Evolutionary conservation across 37 sponge, comb jelly and placozoan genomes (phyloP).

Genomic region (Bolinopsis microptera): DNA sequence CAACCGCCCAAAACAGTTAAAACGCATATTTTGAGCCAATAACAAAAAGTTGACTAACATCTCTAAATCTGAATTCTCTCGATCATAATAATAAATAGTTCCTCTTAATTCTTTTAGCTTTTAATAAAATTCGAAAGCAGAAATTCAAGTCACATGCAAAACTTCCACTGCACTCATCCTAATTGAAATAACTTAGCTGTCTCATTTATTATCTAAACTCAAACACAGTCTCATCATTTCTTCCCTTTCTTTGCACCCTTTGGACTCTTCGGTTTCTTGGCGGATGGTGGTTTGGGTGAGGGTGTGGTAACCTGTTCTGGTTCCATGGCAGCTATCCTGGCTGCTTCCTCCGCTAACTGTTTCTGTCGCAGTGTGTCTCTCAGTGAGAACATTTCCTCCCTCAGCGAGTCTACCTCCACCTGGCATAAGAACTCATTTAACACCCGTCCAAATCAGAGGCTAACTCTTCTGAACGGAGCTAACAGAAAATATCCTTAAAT

Average conservation of each 20-base stretch:
- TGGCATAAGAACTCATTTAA: no score
- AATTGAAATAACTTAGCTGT: no score
- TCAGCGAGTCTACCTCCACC: conserved; percentile 24
- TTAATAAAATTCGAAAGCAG: no score
- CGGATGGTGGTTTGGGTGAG: conserved; percentile 43
- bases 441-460: no score
- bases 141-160: neutral
- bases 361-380: conserved; percentile 47
- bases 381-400: conserved; percentile 7
- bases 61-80: neutral
- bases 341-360: conserved; percentile 56
- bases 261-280: conserved; percentile 64
- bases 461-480: no score
- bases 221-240: neutral
- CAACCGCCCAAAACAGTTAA: no score
- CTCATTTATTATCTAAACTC: no score
- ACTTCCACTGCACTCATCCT: no score
- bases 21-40: neutral
- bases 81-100: neutral
- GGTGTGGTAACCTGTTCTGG: neutral
- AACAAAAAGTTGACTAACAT: neutral
- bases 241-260: conserved; percentile 45
- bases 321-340: conserved; percentile 44
- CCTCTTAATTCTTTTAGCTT: no score
- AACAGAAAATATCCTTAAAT: no score